These are phyloP conservation scores for Autographa pulchrina DNA, from an alignment of 2,888 invertebrate genomes.

Conservation along the genomic window DNA sequence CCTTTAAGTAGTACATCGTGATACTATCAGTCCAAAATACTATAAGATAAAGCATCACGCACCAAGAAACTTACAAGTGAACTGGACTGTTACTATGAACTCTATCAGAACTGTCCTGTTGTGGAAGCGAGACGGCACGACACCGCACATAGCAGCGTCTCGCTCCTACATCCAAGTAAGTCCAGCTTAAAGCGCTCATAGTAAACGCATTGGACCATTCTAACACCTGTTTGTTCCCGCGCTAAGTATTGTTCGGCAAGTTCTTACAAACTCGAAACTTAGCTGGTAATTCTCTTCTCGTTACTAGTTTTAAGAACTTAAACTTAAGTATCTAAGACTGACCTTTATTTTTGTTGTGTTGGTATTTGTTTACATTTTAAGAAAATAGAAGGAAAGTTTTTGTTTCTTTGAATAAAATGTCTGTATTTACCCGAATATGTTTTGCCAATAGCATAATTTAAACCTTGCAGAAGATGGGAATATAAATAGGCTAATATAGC, in stretches of 20 bases:
- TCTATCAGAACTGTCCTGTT: not conserved
- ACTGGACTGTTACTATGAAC: constrained; percentile 35
- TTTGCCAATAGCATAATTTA: too few relatives aligned
- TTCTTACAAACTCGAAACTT: constrained; percentile 24
- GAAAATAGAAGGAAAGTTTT: not conserved
- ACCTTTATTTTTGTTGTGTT: not conserved
- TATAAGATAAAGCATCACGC: constrained; percentile 38
- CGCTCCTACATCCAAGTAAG: not conserved
- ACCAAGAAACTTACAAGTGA: constrained; percentile 44
- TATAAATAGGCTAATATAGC: too few relatives aligned
- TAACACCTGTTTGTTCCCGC: constrained; percentile 50
- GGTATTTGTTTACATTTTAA: not conserved
- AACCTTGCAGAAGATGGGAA: too few relatives aligned
- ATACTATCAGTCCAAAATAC: constrained; percentile 40
- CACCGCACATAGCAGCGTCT: not conserved
- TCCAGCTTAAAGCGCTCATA: not conserved
- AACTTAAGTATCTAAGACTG: not conserved
- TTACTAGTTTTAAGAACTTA: constrained; percentile 13
- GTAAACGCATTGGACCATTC: not conserved
- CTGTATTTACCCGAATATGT: too few relatives aligned
- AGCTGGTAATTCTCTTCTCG: constrained; percentile 12
- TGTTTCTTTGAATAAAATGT: too few relatives aligned
- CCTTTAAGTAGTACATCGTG: constrained; percentile 18
- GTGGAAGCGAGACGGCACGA: not conserved
- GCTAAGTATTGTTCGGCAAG: constrained; percentile 21